phyloP scores from a whole-genome alignment of 2,888 invertebrate genomes.

The Sphaerophoria taeniata region DNA sequence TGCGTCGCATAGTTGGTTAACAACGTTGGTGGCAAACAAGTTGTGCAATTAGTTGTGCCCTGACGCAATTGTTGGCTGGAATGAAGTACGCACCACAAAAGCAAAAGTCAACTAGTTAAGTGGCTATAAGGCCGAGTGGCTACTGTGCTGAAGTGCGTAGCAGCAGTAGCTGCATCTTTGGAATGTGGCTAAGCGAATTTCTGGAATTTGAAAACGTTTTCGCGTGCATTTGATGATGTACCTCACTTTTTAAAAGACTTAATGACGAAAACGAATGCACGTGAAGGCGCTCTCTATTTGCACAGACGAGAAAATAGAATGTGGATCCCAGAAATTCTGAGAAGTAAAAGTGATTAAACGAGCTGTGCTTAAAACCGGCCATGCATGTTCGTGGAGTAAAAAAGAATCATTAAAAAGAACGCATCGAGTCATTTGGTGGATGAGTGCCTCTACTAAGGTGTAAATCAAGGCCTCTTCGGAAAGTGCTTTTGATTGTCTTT shows the following conservation, averaged over 20 bases:
- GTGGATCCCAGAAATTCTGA: too few relatives aligned
- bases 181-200: constrained; percentile 38
- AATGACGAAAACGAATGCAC: not conserved
- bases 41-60: constrained; percentile 55
- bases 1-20: not conserved
- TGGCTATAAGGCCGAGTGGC: not conserved
- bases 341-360: too few relatives aligned
- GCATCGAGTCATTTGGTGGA: too few relatives aligned
- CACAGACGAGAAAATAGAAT: too few relatives aligned
- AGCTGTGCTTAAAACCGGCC: too few relatives aligned
- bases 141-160: constrained; percentile 7
- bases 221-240: not conserved
- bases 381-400: too few relatives aligned
- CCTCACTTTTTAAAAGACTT: constrained; percentile 16
- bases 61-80: constrained; percentile 56
- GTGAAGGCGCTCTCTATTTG: too few relatives aligned
- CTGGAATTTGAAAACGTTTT: constrained; percentile 32
- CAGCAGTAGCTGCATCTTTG: constrained; percentile 21
- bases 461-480: too few relatives aligned
- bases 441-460: too few relatives aligned
- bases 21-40: constrained; percentile 31
- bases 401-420: too few relatives aligned
- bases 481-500: too few relatives aligned
- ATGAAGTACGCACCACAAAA: constrained; percentile 21
- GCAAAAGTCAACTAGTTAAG: too few relatives aligned